Conservation (phyloP, 2,797 vertebrate genomes). For the Anisognathus igniventris region DNA sequence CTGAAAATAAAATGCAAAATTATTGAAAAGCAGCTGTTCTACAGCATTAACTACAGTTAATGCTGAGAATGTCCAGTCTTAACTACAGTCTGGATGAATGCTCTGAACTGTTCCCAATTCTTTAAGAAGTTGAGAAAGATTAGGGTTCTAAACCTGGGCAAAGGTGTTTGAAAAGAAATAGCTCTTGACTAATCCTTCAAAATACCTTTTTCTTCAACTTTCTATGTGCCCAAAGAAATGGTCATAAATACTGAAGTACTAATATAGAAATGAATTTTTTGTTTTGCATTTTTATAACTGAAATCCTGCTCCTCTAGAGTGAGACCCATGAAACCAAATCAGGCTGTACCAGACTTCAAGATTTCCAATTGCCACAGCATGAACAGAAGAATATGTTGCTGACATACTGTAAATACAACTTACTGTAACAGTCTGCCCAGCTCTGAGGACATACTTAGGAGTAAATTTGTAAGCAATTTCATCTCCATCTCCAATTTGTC, state of each 20-base stretch:
- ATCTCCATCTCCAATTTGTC: conserved; percentile 82
- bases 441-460: conserved; percentile 91
- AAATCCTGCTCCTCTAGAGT: background rate
- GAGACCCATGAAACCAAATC: background rate
- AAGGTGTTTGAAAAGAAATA: background rate
- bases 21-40: background rate
- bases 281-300: background rate
- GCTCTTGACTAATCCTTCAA: background rate
- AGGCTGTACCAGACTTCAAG: background rate
- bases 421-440: conserved; percentile 91
- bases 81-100: background rate
- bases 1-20: background rate
- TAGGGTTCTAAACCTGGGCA: background rate
- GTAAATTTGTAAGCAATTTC: conserved; percentile 94
- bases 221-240: background rate
- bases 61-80: background rate
- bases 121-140: background rate
- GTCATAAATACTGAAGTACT: background rate
- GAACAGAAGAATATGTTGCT: background rate
- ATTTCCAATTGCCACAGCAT: background rate
- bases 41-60: background rate
- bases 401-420: conserved; percentile 59
- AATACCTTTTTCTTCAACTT: background rate
- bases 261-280: background rate
- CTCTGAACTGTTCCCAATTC: background rate